Base-by-base conservation (phyloP, 2,797 vertebrate genomes). In the Lophius americanus region DNA sequence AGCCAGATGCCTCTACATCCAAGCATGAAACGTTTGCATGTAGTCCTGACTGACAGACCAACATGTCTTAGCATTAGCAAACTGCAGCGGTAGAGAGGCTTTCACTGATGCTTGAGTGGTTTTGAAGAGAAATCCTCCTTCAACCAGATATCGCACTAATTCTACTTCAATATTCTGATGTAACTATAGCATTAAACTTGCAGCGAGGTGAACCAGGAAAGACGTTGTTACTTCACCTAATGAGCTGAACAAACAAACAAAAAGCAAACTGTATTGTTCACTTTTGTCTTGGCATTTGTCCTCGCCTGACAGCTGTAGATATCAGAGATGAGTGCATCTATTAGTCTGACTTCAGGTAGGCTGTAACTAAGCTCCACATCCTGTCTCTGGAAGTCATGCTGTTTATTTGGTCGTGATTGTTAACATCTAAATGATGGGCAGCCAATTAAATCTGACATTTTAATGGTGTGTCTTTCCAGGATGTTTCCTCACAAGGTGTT, bases 361-460 rank as follows among this genome's bases (percentile, higher is more conserved):
- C 58, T 68, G 23, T 23, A 23, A 23, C 23, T 80, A 58, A 70
- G 75, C 51, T 52, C 73, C 69, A 83, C 70, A 59, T 83, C 72
- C 82, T 88, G 78, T 78, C 76, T 76, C 48, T 38, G 3, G 60
- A 32, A 78, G 48, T 83, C 73, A 37, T 13, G 56, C 68, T 79
- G 81, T 82, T 79, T 85, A 72, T 80, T 75, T 62, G 66, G 74
- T 78, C 79, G 68, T 75, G 75, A 88, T 59, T 38, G 75, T 72
- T 52, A 69, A 68, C 70, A 82, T 79, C 77, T 70, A 75, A 76
- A 83, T 14, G 72, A 87, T 73, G 57, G 70, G 71, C 73, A 64
- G 82, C 64, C 79, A 85, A 88, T 91, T 86, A 84, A 89, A 86
- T 55, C 10, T 88, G 89, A 86, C 88, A 89, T 90, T 90, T 87